Conservation (phyloP, 2,113 vertebrate genomes). For the Papio anubis region DNA sequence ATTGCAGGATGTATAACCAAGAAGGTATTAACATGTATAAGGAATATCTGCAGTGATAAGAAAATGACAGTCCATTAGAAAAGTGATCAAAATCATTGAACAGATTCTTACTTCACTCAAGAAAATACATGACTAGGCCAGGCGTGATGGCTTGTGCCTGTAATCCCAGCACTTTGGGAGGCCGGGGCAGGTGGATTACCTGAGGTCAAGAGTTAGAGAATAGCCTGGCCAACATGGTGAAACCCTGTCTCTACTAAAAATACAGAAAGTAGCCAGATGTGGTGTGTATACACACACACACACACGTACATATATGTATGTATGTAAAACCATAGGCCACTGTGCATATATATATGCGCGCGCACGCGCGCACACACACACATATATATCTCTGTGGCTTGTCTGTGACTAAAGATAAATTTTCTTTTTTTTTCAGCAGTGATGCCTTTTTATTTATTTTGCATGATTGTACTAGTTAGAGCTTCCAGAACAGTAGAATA, state of each 20-base stretch:
- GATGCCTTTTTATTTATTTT: not conserved
- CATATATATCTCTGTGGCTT: not conserved
- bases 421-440: not conserved
- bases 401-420: not conserved
- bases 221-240: too few relatives aligned
- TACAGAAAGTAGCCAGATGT: too few relatives aligned
- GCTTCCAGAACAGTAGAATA: not conserved
- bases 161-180: too few relatives aligned
- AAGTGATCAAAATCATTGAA: not conserved
- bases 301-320: too few relatives aligned
- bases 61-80: not conserved
- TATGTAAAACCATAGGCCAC: too few relatives aligned
- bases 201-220: too few relatives aligned
- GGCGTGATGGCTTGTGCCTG: too few relatives aligned
- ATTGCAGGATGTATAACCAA: not conserved
- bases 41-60: not conserved
- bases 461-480: not conserved
- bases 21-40: not conserved
- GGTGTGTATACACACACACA: too few relatives aligned
- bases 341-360: too few relatives aligned
- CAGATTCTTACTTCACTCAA: not conserved
- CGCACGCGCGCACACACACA: accelerated
- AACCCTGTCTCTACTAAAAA: too few relatives aligned
- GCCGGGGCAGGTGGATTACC: too few relatives aligned
- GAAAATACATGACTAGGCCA: not conserved